phyloP scores from a whole-genome alignment of 2,888 invertebrate species.

The Cynaeus angustus region DNA sequence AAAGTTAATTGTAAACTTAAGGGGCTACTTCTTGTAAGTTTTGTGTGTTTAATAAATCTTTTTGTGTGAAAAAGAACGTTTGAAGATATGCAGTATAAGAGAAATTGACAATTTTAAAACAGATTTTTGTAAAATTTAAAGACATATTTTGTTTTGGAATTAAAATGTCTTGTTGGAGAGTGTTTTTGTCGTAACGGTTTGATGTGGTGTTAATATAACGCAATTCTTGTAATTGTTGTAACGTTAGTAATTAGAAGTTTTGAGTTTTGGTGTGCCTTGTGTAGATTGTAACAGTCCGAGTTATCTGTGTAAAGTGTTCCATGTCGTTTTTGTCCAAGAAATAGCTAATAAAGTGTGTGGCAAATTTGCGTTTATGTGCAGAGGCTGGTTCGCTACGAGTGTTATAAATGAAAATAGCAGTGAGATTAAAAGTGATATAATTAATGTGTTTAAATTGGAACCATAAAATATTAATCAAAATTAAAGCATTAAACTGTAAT shows the following conservation, averaged over 20 bases:
- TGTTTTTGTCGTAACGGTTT: conserved; percentile 12
- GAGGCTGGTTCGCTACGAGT: conserved; percentile 15
- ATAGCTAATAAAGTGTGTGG: conserved; percentile 28
- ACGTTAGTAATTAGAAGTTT: conserved; percentile 27
- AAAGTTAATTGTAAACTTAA: too few relatives aligned
- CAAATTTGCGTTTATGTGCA: conserved; percentile 32
- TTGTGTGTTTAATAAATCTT: too few relatives aligned
- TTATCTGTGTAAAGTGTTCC: conserved; percentile 27
- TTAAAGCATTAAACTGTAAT: conserved; percentile 58
- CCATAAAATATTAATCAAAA: conserved; percentile 59
- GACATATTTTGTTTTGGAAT: neutral
- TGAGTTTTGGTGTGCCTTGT: conserved; percentile 8
- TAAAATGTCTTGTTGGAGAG: neutral
- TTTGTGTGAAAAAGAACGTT: too few relatives aligned
- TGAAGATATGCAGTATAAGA: too few relatives aligned
- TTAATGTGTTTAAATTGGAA: conserved; percentile 39
- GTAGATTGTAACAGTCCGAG: conserved; percentile 25
- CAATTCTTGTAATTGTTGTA: conserved; percentile 29
- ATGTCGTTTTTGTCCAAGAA: conserved; percentile 32
- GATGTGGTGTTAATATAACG: conserved; percentile 14
- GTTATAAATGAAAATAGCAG: conserved; percentile 38
- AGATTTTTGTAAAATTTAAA: neutral
- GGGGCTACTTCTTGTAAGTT: too few relatives aligned
- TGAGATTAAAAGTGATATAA: conserved; percentile 41
- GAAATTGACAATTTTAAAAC: too few relatives aligned